phyloP scores from a whole-genome alignment of 2,888 invertebrate genomes.

The Morpho deidamia region DNA sequence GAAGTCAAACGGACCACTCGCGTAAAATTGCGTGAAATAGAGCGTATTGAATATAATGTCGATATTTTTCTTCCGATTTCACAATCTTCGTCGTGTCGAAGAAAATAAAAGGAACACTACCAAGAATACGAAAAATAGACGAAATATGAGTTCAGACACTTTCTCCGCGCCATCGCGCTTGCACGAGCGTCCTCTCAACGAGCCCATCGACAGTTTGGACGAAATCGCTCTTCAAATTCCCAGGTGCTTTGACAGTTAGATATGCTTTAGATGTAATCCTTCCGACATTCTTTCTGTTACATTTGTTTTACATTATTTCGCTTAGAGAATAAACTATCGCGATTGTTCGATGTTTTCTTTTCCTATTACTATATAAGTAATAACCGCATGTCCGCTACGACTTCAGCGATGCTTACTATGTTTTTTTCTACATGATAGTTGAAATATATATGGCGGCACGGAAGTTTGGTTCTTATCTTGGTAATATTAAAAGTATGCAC shows the following conservation, averaged over 20 bases:
- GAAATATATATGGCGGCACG: no score
- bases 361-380: no score
- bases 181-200: constrained; percentile 90
- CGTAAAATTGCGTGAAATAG: background rate
- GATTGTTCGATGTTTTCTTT: no score
- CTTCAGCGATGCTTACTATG: no score
- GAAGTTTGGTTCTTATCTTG: no score
- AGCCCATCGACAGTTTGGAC: constrained; percentile 92
- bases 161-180: constrained; percentile 88
- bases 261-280: constrained; percentile 35
- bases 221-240: constrained; percentile 95
- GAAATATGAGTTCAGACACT: constrained; percentile 69
- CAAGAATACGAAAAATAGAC: constrained; percentile 40
- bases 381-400: no score
- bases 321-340: no score
- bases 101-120: constrained; percentile 69
- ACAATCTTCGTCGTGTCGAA: constrained; percentile 92
- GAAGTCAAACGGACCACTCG: background rate
- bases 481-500: no score
- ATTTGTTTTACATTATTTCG: background rate
- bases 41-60: constrained; percentile 83
- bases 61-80: constrained; percentile 96
- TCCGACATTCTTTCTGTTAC: background rate
- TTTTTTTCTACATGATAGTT: no score
- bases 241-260: constrained; percentile 84